Percentiles rank a stretch among this genome's conserved stretches.
Evolutionary conservation across 2,888 invertebrate species (phyloP).

Genomic region (Clitarchus hookeri): DNA sequence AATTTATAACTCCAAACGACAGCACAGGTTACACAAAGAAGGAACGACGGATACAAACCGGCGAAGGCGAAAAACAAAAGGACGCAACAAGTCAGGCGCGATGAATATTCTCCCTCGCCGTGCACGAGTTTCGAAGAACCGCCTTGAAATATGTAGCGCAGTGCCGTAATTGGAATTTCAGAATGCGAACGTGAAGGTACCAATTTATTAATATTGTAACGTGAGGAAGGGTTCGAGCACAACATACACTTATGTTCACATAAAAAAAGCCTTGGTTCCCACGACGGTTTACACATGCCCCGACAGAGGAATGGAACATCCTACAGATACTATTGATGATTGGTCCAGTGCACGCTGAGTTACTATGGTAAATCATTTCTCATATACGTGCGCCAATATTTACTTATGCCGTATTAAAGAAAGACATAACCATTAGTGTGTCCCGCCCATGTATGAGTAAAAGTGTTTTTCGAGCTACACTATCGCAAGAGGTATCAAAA

Average conservation of each 20-base stretch:
- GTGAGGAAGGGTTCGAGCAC: background rate
- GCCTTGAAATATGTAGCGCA: background rate
- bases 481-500: too few species aligned
- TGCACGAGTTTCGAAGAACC: background rate
- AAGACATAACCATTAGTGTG: too few species aligned
- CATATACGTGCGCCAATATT: too few species aligned
- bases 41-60: background rate
- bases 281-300: background rate
- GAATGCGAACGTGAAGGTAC: conserved; percentile 14
- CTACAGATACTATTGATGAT: background rate
- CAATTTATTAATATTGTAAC: background rate
- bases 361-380: too few species aligned
- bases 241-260: conserved; percentile 14
- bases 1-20: conserved; percentile 8
- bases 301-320: background rate
- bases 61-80: background rate
- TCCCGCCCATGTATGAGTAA: too few species aligned
- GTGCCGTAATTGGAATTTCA: conserved; percentile 2
- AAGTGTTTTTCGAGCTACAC: too few species aligned
- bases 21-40: conserved; percentile 7
- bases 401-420: too few species aligned
- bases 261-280: background rate
- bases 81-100: background rate
- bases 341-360: background rate
- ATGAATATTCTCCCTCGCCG: conserved; percentile 1